Conservation (phyloP, 2,797 vertebrate genomes). For the Lepus townsendii region DNA sequence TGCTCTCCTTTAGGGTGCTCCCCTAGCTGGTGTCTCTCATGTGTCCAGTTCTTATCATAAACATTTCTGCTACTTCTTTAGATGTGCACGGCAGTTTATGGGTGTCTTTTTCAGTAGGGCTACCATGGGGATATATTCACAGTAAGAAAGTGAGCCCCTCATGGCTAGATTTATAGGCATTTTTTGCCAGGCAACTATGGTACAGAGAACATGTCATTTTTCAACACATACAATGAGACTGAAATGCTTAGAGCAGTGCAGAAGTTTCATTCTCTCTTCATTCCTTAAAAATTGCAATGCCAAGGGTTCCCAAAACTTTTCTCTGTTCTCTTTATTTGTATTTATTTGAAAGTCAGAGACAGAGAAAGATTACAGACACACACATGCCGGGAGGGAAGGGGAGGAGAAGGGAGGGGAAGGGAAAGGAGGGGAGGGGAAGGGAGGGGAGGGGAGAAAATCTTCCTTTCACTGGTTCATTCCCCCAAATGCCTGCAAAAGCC, state of each 20-base stretch:
- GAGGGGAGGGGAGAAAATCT: no score
- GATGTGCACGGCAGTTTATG: not conserved
- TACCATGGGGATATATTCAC: not conserved
- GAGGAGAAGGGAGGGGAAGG: no score
- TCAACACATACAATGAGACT: not conserved
- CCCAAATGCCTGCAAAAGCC: no score
- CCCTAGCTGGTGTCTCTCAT: not conserved
- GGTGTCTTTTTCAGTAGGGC: not conserved
- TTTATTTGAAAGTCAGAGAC: no score
- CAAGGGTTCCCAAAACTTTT: not conserved
- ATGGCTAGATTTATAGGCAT: not conserved
- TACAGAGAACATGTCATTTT: no score
- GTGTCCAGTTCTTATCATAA: not conserved
- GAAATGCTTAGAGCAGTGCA: not conserved
- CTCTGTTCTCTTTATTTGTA: not conserved
- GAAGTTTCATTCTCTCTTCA: not conserved
- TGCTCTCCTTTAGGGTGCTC: not conserved
- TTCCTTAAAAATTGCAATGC: not conserved
- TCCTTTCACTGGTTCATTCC: no score
- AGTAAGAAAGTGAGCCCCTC: not conserved
- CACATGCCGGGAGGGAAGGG: no score
- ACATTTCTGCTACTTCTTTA: not conserved
- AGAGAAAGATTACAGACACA: no score
- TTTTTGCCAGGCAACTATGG: not conserved
- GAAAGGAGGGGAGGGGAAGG: no score